Percentiles rank a stretch among this genome's conserved stretches.
phyloP scores from a whole-genome alignment of 2,888 invertebrate species.

The Sinodicranocentrus sp. region DNA sequence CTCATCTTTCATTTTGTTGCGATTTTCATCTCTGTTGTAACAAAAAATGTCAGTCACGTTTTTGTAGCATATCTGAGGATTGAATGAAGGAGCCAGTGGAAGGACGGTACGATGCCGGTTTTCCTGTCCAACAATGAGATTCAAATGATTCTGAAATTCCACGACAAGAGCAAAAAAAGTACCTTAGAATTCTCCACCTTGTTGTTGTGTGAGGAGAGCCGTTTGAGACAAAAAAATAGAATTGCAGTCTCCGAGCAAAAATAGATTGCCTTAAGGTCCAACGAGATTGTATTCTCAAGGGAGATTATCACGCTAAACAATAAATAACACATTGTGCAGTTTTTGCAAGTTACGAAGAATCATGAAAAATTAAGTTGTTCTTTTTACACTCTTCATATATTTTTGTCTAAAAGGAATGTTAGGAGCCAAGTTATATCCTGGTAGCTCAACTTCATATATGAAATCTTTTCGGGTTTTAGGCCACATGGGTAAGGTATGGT shows the following conservation, averaged over 20 bases:
- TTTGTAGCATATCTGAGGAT: conserved; percentile 38
- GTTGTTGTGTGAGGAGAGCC: neutral
- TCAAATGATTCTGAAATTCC: conserved; percentile 47
- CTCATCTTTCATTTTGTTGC: conserved; percentile 49
- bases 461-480: no score
- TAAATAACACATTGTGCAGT: conserved; percentile 33
- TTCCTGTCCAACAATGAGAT: neutral
- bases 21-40: conserved; percentile 56
- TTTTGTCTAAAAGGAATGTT: no score
- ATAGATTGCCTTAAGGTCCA: conserved; percentile 64
- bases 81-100: conserved; percentile 45
- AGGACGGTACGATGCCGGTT: conserved; percentile 32
- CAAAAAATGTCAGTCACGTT: conserved; percentile 66
- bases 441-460: no score
- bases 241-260: conserved; percentile 32
- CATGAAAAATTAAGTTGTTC: conserved; percentile 56
- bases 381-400: no score
- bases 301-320: conserved; percentile 49
- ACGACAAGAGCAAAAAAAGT: conserved; percentile 50
- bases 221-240: neutral
- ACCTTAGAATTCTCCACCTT: conserved; percentile 5
- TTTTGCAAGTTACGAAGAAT: conserved; percentile 37
- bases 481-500: no score
- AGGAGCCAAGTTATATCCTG: no score
- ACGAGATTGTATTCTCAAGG: conserved; percentile 46